Conservation (phyloP, 2,888 invertebrate genomes). For the Polyommatus icarus region DNA sequence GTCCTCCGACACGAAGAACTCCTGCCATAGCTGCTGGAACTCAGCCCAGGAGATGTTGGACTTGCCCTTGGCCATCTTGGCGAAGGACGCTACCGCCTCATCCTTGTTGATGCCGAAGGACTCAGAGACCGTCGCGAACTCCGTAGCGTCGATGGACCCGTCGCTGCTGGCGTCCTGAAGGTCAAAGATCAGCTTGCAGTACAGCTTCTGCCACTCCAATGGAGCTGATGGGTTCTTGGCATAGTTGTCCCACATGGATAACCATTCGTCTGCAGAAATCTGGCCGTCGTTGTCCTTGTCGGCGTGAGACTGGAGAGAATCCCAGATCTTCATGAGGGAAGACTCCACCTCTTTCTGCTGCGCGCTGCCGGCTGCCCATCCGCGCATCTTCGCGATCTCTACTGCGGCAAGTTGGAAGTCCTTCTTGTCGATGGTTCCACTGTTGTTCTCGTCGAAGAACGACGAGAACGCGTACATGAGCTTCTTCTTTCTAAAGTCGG, state of each 20-base stretch:
- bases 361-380: slow-evolving; percentile 86
- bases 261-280: slow-evolving; percentile 93
- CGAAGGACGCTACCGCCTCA: slow-evolving; percentile 88
- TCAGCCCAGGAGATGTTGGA: slow-evolving; percentile 86
- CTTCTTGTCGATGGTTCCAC: slow-evolving; percentile 92
- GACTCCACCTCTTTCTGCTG: slow-evolving; percentile 87
- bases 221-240: slow-evolving; percentile 87
- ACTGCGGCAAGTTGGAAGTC: slow-evolving; percentile 92
- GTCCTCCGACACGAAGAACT: slow-evolving; percentile 91
- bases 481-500: slow-evolving; percentile 94
- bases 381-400: slow-evolving; percentile 89
- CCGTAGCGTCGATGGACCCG: slow-evolving; percentile 86
- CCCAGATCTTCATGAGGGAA: slow-evolving; percentile 90
- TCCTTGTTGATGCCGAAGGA: slow-evolving; percentile 87
- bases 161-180: slow-evolving; percentile 93
- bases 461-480: slow-evolving; percentile 91
- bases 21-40: slow-evolving; percentile 90
- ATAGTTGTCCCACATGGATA: slow-evolving; percentile 91
- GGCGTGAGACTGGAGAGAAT: slow-evolving; percentile 88
- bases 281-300: slow-evolving; percentile 92
- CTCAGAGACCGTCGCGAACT: slow-evolving; percentile 90
- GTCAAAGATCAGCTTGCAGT: slow-evolving; percentile 93
- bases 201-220: slow-evolving; percentile 90
- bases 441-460: slow-evolving; percentile 93
- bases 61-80: slow-evolving; percentile 88